Evolutionary conservation across 2,113 vertebrate genomes (phyloP).

Genomic region (Macroglossus sobrinus): DNA sequence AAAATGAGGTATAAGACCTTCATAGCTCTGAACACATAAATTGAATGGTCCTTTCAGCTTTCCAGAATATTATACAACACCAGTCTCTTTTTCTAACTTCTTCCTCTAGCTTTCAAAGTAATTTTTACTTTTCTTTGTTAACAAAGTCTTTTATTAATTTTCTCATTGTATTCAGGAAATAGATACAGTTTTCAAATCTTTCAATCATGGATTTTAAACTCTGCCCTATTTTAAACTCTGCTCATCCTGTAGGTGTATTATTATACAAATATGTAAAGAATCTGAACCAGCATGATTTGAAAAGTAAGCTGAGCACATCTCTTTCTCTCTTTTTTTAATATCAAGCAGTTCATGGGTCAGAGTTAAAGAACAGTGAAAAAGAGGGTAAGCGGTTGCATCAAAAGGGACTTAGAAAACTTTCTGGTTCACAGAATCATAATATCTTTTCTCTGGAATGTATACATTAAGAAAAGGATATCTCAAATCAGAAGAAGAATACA

Average conservation of each 20-base stretch:
- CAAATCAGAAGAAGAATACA: neutral
- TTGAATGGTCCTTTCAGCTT: neutral
- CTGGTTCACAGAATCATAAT: neutral
- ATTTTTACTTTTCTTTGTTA: constrained; percentile 8
- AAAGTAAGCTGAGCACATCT: neutral
- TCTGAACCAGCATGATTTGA: neutral
- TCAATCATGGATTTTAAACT: neutral
- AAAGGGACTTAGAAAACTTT: neutral
- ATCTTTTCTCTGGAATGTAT: neutral
- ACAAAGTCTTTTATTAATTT: neutral
- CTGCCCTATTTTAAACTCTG: no score
- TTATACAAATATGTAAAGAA: constrained; percentile 10
- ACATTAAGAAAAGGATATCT: neutral
- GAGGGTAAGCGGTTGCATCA: neutral
- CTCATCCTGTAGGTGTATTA: neutral
- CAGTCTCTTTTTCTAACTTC: neutral
- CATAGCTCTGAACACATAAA: neutral
- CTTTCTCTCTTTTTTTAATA: neutral
- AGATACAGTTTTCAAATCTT: neutral
- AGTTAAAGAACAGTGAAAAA: neutral
- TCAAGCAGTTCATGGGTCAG: neutral
- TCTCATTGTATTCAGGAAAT: neutral
- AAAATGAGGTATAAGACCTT: neutral
- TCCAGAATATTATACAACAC: neutral
- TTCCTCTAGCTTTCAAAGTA: neutral